Conservation (phyloP, 2,888 invertebrate genomes). For the Pollenia griseotomentosa region DNA sequence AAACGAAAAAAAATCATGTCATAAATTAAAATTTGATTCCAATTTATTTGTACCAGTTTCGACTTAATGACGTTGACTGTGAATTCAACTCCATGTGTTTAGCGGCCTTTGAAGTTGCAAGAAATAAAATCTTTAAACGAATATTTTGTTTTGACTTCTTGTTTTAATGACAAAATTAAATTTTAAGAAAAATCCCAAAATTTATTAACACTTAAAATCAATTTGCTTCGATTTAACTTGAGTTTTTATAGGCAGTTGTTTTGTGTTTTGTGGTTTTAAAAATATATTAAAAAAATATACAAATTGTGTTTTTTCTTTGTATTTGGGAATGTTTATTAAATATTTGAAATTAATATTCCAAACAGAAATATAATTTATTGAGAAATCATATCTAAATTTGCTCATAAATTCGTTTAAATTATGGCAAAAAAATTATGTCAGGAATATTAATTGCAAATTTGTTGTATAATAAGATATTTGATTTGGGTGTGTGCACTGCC, state of each 20-base stretch:
- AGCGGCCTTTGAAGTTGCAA: not conserved
- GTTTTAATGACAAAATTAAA: slow-evolving; percentile 13
- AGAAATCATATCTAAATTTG: slow-evolving; percentile 4
- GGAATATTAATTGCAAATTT: slow-evolving; percentile 20
- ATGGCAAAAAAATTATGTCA: slow-evolving; percentile 38
- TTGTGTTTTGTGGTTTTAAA: slow-evolving; percentile 15
- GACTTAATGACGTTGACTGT: not conserved
- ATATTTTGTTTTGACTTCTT: slow-evolving; percentile 69
- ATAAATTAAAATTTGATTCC: slow-evolving; percentile 70
- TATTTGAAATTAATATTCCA: slow-evolving; percentile 55
- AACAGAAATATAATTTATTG: slow-evolving; percentile 39
- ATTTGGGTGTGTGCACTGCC: not conserved
- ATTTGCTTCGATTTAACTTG: slow-evolving; percentile 22
- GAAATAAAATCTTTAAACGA: slow-evolving; percentile 43
- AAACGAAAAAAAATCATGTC: slow-evolving; percentile 29
- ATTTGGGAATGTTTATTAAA: slow-evolving; percentile 14
- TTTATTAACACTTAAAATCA: slow-evolving; percentile 47
- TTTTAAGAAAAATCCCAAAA: slow-evolving; percentile 38
- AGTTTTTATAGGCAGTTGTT: slow-evolving; percentile 3
- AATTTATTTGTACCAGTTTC: slow-evolving; percentile 68
- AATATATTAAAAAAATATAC: slow-evolving; percentile 38
- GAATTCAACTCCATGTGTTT: not conserved
- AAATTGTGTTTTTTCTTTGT: slow-evolving; percentile 42
- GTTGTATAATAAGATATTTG: not conserved
- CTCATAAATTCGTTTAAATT: slow-evolving; percentile 57